Conservation (phyloP, 2,113 vertebrate genomes). For the Sorex fumeus region DNA sequence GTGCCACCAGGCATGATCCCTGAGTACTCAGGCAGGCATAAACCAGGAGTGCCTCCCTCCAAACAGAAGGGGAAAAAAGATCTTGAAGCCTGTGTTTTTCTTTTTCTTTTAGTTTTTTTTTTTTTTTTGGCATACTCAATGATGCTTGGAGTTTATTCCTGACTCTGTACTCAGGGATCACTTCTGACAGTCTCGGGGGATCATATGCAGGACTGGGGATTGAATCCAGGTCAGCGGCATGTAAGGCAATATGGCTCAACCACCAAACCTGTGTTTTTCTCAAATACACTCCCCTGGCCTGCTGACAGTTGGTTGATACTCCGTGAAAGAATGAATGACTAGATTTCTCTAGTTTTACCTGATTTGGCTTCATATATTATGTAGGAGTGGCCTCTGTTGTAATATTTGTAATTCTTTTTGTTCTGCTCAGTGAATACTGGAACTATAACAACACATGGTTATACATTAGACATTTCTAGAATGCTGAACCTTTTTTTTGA, state of each 20-base stretch:
- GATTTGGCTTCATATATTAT: not conserved
- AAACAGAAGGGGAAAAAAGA: not conserved
- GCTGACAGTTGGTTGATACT: not conserved
- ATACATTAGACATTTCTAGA: not conserved
- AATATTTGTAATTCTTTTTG: not conserved
- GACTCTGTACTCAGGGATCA: no score
- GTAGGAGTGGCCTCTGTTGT: not conserved
- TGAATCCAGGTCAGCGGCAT: no score
- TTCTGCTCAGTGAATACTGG: not conserved
- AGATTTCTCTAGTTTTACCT: not conserved
- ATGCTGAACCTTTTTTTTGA: no score
- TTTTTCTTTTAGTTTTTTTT: no score
- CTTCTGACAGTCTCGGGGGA: no score
- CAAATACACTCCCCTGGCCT: not conserved
- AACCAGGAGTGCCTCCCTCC: not conserved
- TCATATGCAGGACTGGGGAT: no score
- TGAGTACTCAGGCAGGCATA: no score
- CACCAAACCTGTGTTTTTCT: not conserved
- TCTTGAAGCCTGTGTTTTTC: not conserved
- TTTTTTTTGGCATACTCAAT: no score
- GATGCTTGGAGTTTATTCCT: no score
- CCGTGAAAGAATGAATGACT: not conserved
- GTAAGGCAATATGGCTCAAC: no score
- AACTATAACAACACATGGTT: not conserved
- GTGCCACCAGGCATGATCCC: no score